These are phyloP conservation scores for Phymatocera aterrima DNA, from an alignment of 2,888 invertebrate species.

Conservation along the genomic window DNA sequence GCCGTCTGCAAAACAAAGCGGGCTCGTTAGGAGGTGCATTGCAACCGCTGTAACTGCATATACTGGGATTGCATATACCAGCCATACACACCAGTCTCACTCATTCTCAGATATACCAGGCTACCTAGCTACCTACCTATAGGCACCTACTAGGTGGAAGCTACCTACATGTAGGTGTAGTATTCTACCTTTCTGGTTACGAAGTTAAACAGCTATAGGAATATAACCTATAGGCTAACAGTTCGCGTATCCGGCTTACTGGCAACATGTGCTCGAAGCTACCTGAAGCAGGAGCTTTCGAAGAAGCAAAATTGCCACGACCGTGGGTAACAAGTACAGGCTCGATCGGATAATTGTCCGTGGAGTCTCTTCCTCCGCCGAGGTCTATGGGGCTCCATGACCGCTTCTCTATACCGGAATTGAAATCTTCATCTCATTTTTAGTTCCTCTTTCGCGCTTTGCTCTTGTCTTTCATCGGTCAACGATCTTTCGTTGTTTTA, in stretches of 20 bases:
- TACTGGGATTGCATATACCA: conserved; percentile 27
- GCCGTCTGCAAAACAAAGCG: conserved; percentile 72
- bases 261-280: background rate
- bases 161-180: too few relatives aligned
- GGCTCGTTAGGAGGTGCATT: conserved; percentile 73
- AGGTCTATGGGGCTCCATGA: too few relatives aligned
- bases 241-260: too few relatives aligned
- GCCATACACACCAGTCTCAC: conserved; percentile 5
- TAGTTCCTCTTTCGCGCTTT: too few relatives aligned
- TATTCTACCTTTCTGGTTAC: background rate
- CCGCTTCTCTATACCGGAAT: too few relatives aligned
- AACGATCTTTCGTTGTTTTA: too few relatives aligned
- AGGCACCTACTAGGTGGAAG: background rate
- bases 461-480: too few relatives aligned
- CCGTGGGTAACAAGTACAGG: background rate
- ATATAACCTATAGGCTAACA: background rate
- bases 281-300: background rate
- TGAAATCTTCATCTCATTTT: too few relatives aligned
- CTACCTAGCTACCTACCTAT: background rate
- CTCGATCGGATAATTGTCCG: conserved; percentile 42
- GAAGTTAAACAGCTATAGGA: background rate
- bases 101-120: background rate
- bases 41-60: conserved; percentile 68
- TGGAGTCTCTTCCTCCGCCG: too few relatives aligned
- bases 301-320: background rate